These are phyloP conservation scores for Nemotelus nigrinus DNA, from an alignment of 2,888 invertebrate genomes.

Conservation along the genomic window DNA sequence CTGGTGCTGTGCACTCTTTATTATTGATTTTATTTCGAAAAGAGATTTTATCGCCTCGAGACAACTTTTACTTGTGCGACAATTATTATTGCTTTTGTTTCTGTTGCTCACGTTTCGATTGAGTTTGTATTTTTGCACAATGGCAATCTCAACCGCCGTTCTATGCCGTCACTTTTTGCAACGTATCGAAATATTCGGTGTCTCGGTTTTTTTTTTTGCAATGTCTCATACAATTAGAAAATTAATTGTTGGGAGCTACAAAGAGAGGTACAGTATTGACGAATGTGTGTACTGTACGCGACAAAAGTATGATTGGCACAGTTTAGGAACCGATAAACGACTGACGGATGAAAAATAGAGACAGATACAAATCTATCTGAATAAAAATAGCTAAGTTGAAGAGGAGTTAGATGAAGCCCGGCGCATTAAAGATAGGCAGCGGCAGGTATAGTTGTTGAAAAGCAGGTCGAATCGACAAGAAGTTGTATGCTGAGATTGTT, in stretches of 20 bases:
- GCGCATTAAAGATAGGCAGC: constrained; percentile 11
- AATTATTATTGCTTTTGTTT: constrained; percentile 6
- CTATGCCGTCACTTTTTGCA: not conserved
- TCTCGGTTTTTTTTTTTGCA: not conserved
- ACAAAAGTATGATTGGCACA: not conserved
- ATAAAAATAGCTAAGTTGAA: not conserved
- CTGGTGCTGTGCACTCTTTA: no score
- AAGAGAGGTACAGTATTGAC: not conserved
- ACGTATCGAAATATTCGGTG: not conserved
- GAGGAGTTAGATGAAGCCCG: not conserved
- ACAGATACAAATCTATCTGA: constrained; percentile 21
- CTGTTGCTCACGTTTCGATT: not conserved
- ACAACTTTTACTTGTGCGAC: constrained; percentile 26
- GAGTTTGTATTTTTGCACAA: no score
- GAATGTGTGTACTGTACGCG: constrained; percentile 6
- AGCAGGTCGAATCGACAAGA: constrained; percentile 30
- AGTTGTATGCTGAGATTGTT: not conserved
- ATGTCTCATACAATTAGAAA: constrained; percentile 17
- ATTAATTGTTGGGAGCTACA: constrained; percentile 11
- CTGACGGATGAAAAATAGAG: constrained; percentile 29
- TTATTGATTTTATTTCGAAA: not conserved
- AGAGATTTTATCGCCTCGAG: not conserved
- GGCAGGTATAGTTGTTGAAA: not conserved
- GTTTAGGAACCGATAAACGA: constrained; percentile 41
- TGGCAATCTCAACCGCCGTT: not conserved